Evolutionary conservation across 2,888 invertebrate species (phyloP).

Genomic region (Lithosia quadra): DNA sequence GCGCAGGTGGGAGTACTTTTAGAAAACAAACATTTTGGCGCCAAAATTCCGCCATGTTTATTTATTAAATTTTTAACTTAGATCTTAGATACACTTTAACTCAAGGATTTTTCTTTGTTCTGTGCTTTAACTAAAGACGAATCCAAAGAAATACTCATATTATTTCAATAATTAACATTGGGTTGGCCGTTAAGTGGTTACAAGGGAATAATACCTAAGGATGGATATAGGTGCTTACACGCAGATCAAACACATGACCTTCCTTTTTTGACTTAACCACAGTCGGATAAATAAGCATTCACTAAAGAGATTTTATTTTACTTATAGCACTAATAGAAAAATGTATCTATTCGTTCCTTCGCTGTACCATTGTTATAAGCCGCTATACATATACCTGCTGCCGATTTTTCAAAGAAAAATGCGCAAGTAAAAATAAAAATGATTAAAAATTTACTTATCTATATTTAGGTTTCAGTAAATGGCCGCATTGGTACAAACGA

Average conservation of each 20-base stretch:
- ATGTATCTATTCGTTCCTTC: too few relatives aligned
- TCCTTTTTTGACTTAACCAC: not conserved
- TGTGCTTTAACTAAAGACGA: too few relatives aligned
- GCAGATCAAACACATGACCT: not conserved
- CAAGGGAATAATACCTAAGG: too few relatives aligned
- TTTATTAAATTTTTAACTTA: not conserved
- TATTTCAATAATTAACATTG: too few relatives aligned
- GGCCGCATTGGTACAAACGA: not conserved
- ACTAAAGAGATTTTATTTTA: not conserved
- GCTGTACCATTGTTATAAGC: not conserved
- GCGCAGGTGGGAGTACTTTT: too few relatives aligned
- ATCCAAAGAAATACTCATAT: too few relatives aligned
- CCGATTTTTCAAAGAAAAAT: not conserved
- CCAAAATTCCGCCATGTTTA: not conserved
- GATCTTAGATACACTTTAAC: not conserved
- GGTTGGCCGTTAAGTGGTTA: too few relatives aligned
- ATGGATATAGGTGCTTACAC: not conserved
- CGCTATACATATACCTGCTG: not conserved
- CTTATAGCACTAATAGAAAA: not conserved
- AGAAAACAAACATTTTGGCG: not conserved
- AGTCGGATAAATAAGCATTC: constrained; percentile 1
- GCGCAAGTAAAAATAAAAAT: not conserved
- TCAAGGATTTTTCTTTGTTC: too few relatives aligned
- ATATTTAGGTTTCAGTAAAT: not conserved
- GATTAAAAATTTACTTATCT: not conserved